phyloP scores from a whole-genome alignment of 2,797 vertebrate genomes.

The Myotis planiceps region DNA sequence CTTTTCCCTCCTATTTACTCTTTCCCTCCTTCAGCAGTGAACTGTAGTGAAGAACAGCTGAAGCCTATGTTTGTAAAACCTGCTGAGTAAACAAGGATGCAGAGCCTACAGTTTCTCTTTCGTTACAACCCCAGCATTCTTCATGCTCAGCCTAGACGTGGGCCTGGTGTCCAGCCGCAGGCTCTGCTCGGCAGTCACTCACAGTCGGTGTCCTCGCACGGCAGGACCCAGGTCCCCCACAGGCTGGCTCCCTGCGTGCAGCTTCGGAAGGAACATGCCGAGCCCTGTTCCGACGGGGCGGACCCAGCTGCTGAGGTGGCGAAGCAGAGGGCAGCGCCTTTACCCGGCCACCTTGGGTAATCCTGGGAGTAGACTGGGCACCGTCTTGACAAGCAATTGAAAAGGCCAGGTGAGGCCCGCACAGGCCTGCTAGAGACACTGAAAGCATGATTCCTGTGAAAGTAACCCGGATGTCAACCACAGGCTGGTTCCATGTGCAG shows the following conservation, averaged over 20 bases:
- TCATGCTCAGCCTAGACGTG: rapidly evolving
- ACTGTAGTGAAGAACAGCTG: constrained; percentile 54
- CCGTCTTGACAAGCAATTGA: background rate
- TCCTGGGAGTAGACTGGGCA: background rate
- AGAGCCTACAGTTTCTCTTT: background rate
- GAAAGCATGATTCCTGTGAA: background rate
- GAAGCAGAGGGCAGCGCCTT: background rate
- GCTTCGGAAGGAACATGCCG: background rate
- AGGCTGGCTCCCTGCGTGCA: background rate
- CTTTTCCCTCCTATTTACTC: background rate
- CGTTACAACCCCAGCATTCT: background rate
- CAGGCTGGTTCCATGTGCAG: rapidly evolving
- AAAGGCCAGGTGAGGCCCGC: rapidly evolving
- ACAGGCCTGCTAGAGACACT: rapidly evolving
- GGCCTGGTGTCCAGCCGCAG: rapidly evolving
- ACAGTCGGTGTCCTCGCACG: too few species aligned
- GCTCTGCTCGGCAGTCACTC: background rate
- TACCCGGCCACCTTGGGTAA: background rate
- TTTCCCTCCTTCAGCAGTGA: background rate
- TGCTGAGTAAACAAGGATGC: constrained; percentile 22
- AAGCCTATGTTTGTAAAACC: constrained; percentile 58
- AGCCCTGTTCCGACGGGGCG: rapidly evolving
- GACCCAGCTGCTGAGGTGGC: background rate
- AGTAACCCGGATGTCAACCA: background rate
- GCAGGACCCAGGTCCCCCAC: rapidly evolving